phyloP scores from a whole-genome alignment of 1,140 invertebrate genomes.

The Thaumatotibia leucotreta region DNA sequence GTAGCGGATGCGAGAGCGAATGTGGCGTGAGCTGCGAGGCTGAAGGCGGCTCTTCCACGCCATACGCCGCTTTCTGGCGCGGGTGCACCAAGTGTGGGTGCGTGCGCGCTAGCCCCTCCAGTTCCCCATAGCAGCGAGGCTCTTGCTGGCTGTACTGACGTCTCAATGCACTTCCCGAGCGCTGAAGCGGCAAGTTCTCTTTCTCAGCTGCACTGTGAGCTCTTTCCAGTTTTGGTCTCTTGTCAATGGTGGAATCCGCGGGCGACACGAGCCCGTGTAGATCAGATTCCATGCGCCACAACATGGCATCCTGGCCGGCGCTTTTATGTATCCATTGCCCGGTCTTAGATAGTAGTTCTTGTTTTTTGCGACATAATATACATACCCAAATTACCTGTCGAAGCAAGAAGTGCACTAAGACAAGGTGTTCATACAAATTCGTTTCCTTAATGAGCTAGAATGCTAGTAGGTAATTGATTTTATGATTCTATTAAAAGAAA shows the following conservation, averaged over 20 bases:
- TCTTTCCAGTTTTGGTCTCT: slow-evolving; percentile 88
- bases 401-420: not conserved
- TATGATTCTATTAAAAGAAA: too few species aligned
- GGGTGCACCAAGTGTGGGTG: slow-evolving; percentile 82
- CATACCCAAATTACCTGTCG: slow-evolving; percentile 98
- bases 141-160: slow-evolving; percentile 94
- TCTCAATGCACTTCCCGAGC: slow-evolving; percentile 85
- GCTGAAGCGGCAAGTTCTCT: slow-evolving; percentile 86
- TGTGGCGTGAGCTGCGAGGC: slow-evolving; percentile 76
- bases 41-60: slow-evolving; percentile 59
- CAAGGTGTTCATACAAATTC: too few species aligned
- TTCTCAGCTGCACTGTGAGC: slow-evolving; percentile 90
- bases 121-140: slow-evolving; percentile 80
- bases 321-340: slow-evolving; percentile 94
- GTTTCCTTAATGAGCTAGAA: too few species aligned
- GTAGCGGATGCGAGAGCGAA: slow-evolving; percentile 67
- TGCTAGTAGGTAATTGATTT: too few species aligned
- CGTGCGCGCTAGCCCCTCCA: slow-evolving; percentile 85
- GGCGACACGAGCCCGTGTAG: slow-evolving; percentile 67
- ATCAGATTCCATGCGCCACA: slow-evolving; percentile 84
- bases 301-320: slow-evolving; percentile 82
- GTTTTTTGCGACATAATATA: slow-evolving; percentile 98
- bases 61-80: slow-evolving; percentile 73
- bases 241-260: slow-evolving; percentile 78
- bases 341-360: slow-evolving; percentile 98